Conservation (phyloP, 2,888 invertebrate genomes). For the Acanthococcus lagerstroemiae region DNA sequence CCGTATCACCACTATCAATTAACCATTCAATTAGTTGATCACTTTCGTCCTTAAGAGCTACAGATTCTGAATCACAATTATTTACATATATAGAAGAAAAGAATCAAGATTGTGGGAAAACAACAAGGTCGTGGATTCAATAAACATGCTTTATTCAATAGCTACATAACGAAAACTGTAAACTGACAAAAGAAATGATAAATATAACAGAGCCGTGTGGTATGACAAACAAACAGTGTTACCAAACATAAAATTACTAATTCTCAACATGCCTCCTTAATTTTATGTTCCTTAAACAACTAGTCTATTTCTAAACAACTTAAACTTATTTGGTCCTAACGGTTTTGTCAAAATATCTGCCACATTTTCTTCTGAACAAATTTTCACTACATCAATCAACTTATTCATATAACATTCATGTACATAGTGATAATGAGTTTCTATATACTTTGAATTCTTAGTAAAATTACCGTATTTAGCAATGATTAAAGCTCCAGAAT, state of each 20-base stretch:
- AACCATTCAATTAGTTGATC: conserved; percentile 22
- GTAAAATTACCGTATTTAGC: conserved; percentile 10
- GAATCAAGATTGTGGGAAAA: background rate
- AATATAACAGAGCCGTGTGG: too few relatives aligned
- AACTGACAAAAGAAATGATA: too few relatives aligned
- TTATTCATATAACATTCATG: background rate
- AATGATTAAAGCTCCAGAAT: background rate
- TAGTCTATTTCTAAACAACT: background rate
- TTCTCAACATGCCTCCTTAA: too few relatives aligned
- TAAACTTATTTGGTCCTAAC: background rate
- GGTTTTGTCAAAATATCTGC: background rate
- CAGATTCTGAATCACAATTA: background rate
- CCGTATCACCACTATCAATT: conserved; percentile 32
- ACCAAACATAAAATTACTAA: too few relatives aligned
- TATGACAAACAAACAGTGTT: too few relatives aligned
- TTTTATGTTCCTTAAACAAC: too few relatives aligned
- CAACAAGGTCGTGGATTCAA: too few relatives aligned
- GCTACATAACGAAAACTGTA: too few relatives aligned
- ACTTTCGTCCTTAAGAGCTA: background rate
- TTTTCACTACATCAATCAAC: background rate
- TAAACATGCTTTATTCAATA: too few relatives aligned
- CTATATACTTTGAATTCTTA: conserved; percentile 3
- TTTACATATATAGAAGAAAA: background rate
- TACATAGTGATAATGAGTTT: background rate
- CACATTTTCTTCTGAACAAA: background rate